Percentiles rank a stretch among this genome's conserved stretches.
These are phyloP conservation scores for Brachylomia viminalis DNA, from an alignment of 2,888 invertebrate species.

Conservation along the genomic window DNA sequence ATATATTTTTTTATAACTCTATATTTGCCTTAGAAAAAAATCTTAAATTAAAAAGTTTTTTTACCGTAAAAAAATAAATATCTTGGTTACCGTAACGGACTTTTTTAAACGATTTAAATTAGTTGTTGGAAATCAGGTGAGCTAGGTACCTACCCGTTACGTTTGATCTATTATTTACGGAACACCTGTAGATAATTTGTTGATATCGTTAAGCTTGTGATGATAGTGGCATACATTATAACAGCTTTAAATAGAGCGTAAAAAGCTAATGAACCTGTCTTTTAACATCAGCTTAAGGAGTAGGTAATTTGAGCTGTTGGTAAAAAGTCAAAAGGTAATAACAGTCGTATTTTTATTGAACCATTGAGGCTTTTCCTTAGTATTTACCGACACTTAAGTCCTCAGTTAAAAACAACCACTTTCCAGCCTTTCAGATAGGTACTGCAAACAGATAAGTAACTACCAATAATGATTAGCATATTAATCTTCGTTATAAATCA, in stretches of 20 bases:
- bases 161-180: too few species aligned
- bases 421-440: conserved; percentile 42
- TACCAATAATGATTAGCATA: conserved; percentile 35
- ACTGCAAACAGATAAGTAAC: conserved; percentile 26
- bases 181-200: not conserved
- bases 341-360: conserved; percentile 16
- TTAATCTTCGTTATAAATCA: conserved; percentile 45
- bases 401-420: conserved; percentile 29
- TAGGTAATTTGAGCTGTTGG: conserved; percentile 12
- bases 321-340: conserved; percentile 34
- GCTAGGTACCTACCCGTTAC: too few species aligned
- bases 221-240: conserved; percentile 22
- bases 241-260: conserved; percentile 25
- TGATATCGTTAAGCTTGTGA: conserved; percentile 26
- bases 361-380: conserved; percentile 30
- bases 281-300: conserved; percentile 11
- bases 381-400: conserved; percentile 27
- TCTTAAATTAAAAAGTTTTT: too few species aligned
- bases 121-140: too few species aligned
- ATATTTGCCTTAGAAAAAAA: too few species aligned
- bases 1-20: too few species aligned
- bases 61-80: too few species aligned
- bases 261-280: conserved; percentile 41
- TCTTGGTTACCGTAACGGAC: too few species aligned
- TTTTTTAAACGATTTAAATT: too few species aligned